phyloP scores from a whole-genome alignment of 2,113 vertebrate genomes.

The Calyptomena viridis region DNA sequence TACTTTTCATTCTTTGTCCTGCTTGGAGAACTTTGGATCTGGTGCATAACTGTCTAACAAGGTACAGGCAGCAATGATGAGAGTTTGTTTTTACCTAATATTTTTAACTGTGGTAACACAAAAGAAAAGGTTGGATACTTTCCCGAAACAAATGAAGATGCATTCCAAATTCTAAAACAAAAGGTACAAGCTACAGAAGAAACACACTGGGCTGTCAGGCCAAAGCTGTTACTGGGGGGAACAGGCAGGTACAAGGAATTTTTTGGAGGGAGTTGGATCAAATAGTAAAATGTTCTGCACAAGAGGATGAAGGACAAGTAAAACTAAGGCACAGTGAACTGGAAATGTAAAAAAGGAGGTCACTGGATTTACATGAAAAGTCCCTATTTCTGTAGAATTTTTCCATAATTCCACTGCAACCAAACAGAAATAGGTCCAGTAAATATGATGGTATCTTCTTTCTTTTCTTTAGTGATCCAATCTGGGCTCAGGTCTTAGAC shows the following conservation, averaged over 20 bases:
- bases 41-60: background rate
- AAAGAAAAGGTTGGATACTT: background rate
- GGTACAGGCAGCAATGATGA: rapidly evolving
- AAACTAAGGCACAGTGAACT: background rate
- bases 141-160: background rate
- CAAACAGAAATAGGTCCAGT: background rate
- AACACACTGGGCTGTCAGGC: background rate
- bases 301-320: background rate
- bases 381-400: background rate
- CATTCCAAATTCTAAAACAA: background rate
- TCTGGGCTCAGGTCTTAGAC: background rate
- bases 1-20: background rate
- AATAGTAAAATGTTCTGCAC: background rate
- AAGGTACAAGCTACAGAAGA: background rate
- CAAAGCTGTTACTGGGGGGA: background rate
- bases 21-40: background rate
- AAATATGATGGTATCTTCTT: background rate
- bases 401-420: background rate
- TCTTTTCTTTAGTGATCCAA: background rate
- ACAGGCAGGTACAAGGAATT: background rate
- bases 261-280: background rate
- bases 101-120: background rate
- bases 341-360: background rate
- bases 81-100: background rate
- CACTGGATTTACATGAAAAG: background rate